Base-by-base conservation (phyloP, 2,888 invertebrate genomes). In the Rapana venosa region DNA sequence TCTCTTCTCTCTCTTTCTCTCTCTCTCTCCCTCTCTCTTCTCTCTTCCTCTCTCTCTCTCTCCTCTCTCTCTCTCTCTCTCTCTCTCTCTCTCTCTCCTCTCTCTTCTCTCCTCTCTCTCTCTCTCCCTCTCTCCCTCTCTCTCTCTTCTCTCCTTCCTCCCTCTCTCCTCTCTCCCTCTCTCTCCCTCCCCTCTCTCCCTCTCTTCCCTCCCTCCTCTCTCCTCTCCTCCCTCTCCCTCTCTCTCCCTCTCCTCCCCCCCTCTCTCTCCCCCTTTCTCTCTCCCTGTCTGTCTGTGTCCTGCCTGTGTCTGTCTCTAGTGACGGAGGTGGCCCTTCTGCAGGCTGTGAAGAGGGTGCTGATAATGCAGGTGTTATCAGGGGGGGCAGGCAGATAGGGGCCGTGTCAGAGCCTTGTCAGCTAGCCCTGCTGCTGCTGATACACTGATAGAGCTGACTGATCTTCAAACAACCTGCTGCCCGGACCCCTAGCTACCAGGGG, bases 131-230 rank as follows among this genome's bases (percentile, higher is more conserved):
- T 47, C 4, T 47, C 47, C 8, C 4, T 47, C 47, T 47, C 4
- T 47, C 47, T 47, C 4, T 47, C 47, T 47, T 47, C 47, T 47
- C 17, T n/a, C n/a, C 81, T 81, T 22, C 17, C 81, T 81, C 81
- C 17, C 81, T 81, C 81, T 35, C 17, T n/a, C n/a, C 81, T 81
- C 81, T 81, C 81, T 81, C 81, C 17, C 81, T 81, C 81, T 81
- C 81, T 81, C 81, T 81, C 81, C 17, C 81, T 66, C 35, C 17
- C 30, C 47, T 35, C 26, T 61, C 86, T 86, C 30, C 15, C 86
- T n/a, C 47, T 30, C 56, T 56, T 6, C 1, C n/a, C 20, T 26
- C 26, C 84, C 15, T 1, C 5, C 20, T 35, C 84, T 20, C 84
- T 56, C 84, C 20, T 22, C 20, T 56, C 26, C 84, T 56, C 84